Percentiles rank a stretch among this genome's conserved stretches.
Evolutionary conservation across 2,113 vertebrate genomes (phyloP).

Genomic region (Neodontobutis hainanensis): DNA sequence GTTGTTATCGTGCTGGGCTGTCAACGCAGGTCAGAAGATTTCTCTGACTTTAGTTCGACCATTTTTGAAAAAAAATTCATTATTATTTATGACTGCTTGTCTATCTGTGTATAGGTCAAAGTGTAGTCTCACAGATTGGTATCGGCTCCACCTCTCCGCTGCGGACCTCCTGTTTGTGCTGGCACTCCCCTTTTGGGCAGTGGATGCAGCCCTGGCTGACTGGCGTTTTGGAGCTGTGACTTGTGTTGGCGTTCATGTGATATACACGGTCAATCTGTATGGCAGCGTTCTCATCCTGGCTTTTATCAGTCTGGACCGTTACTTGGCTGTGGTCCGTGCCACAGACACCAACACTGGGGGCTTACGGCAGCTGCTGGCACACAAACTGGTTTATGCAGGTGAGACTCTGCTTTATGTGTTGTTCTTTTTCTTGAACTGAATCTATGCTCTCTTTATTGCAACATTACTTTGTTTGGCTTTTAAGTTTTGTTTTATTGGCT

Average conservation of each 20-base stretch:
- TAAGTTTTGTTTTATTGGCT: too few species aligned
- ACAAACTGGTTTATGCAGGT: constrained; percentile 89
- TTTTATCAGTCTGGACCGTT: constrained; percentile 97
- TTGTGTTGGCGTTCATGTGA: constrained; percentile 90
- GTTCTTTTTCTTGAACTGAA: constrained; percentile 9
- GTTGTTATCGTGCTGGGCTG: constrained; percentile 96
- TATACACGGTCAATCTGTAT: constrained; percentile 97
- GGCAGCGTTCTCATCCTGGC: constrained; percentile 97
- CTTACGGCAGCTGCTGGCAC: constrained; percentile 89
- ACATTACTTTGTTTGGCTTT: neutral
- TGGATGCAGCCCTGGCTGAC: constrained; percentile 83
- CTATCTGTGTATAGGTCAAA: constrained; percentile 75
- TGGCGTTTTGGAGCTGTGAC: constrained; percentile 90
- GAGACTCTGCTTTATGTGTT: constrained; percentile 70
- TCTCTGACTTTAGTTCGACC: neutral
- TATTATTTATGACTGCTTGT: neutral
- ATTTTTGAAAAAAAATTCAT: neutral
- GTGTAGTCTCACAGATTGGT: constrained; percentile 93
- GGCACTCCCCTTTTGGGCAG: constrained; percentile 96
- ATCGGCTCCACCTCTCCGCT: constrained; percentile 94
- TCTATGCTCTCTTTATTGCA: neutral
- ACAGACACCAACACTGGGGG: constrained; percentile 92
- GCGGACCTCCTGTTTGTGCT: constrained; percentile 97
- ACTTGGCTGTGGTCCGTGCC: constrained; percentile 94
- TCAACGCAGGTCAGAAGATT: constrained; percentile 82